Evolutionary conservation across 2,888 invertebrate genomes (phyloP), one percentile per base, ranked within the genome.

Genomic region (Rhagium mordax): DNA sequence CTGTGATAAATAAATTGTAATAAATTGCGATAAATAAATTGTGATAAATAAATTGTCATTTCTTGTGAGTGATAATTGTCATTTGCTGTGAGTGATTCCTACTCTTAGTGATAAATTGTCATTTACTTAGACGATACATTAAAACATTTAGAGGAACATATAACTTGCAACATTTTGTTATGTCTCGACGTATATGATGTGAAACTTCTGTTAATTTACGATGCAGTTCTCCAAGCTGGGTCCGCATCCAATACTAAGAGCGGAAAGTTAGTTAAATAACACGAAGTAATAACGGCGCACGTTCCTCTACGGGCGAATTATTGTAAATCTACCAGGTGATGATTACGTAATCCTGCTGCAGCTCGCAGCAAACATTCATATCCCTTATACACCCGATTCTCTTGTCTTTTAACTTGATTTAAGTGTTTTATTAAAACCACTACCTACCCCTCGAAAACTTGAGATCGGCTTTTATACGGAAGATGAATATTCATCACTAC

Each of bases 341-440:
- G 75, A 78, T 78, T 77, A 74, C 68, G 75, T 79, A 78, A 80
- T 78, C 77, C 74, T 51, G 53, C 71, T 73, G 74, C 71, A 71
- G 69, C 68, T 75, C 62, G 75, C 76, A 77, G 75, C 76, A 77
- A 77, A 76, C 78, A 77, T 74, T 77, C 79, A 77, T 79, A 79
- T 79, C 78, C 79, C 78, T 79, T 70, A 71, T 70, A 78, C 81
- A 78, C 72, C 70, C 77, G 81, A 81, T 80, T 84, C 81, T 80
- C 81, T 80, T 81, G 82, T 82, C 85, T 81, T 82, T 82, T 85
- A 84, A 85, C 83, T 84, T 84, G 85, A 85, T 86, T 86, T 86
- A 85, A 85, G 84, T 84, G 82, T 85, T 84, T 85, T 84, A 85
- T 86, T 86, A 86, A 85, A 85, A 84, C 84, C 84, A 80, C 83